Evolutionary conservation across 37 sponge, comb jelly and placozoan species (phyloP), one percentile per base, ranked within the genome.

Genomic region (Tethya wilhelma): DNA sequence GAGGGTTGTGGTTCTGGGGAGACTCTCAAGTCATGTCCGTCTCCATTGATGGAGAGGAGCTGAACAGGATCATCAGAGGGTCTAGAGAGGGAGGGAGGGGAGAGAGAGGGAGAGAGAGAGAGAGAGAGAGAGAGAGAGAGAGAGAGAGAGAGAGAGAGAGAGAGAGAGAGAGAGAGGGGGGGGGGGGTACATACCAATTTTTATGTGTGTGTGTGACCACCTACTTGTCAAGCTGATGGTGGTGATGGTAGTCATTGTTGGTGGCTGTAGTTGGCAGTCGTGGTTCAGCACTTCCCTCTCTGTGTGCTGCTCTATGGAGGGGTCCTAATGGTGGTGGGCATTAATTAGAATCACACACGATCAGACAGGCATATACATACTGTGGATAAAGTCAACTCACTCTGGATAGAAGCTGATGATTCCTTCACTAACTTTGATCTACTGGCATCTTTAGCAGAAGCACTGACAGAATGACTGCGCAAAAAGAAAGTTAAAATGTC

Each of bases 41-140:
- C 44, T 19, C 56, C 73, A 49, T 55, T 72, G 56, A 72, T 49
- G 32, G 73, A 72, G 56, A 72, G 53, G 9, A 72, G 22, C 12
- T 46, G 73, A 8, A 72, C 55, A 23, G 73, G 56, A 39, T 49
- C 53, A 9, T 14, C 14, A 14, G 14, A 49, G 14, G 14, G 53
- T 19, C 14, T 19, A 64, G 65, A 67, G 58, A 34, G 40, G n/a
- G 67, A 36, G 43, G 36, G 69, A 56, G 79, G 79, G 40, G 69
- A 34, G 39, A 33, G 67, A 46, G 45, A 64, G 79, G 40, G 79
- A 78, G 69, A 33, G 80, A 28, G 69, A 33, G 69, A 46, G 80
- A 29, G 69, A 67, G 56, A 46, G 80, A 67, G 80, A 29, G 69
- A 49, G 68, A 64, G 79, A 78, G 79, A 64, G 67, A 78, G 67